A percentile compares a stretch with the other conserved stretches of the same genome.
Conservation (phyloP, 2,797 vertebrate species). For the Benthosema pterotum region DNA sequence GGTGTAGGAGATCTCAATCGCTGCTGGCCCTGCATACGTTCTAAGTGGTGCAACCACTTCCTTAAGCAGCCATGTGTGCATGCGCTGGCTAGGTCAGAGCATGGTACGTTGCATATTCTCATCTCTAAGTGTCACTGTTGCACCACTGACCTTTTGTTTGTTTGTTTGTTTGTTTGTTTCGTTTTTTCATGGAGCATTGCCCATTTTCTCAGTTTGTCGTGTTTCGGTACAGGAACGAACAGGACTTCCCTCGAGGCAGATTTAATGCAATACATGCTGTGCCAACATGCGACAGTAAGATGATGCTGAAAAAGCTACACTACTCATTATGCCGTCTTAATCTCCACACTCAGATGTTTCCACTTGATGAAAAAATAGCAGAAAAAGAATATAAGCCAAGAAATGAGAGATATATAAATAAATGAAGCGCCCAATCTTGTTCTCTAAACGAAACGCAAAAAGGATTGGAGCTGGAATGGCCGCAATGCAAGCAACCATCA, state of each 20-base stretch:
- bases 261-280: not conserved
- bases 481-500: slow-evolving; percentile 40
- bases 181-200: not conserved
- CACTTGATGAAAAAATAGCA: not conserved
- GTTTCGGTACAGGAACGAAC: not conserved
- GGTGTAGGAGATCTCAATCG: not conserved
- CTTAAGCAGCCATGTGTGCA: no score
- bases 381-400: not conserved
- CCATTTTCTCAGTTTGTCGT: not conserved
- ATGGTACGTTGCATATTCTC: no score
- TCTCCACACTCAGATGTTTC: slow-evolving; percentile 13
- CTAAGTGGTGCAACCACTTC: no score
- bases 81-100: no score
- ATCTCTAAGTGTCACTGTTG: no score
- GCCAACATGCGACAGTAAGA: not conserved
- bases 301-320: not conserved
- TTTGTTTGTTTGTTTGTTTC: no score
- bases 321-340: not conserved
- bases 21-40: not conserved
- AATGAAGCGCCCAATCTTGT: no score
- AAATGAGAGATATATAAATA: slow-evolving; percentile 23
- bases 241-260: slow-evolving; percentile 5
- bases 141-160: no score
- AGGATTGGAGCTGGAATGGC: slow-evolving; percentile 37
- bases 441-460: slow-evolving; percentile 14